Evolutionary conservation across 2,113 vertebrate species (phyloP).

Genomic region (Corythaixoides concolor): DNA sequence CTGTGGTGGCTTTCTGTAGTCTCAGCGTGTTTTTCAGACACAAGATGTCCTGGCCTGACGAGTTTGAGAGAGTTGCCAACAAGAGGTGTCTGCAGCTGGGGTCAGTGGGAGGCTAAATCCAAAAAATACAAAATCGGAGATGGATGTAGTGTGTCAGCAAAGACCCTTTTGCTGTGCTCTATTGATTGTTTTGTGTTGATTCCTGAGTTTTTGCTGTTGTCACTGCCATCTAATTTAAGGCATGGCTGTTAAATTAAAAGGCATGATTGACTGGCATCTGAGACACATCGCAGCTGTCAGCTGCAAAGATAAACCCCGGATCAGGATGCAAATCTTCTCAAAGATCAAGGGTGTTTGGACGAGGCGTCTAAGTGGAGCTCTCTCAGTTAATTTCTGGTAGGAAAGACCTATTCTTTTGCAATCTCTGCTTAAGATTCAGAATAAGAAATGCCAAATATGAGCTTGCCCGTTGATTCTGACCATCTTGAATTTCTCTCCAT

Average conservation of each 20-base stretch:
- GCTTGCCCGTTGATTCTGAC: background rate
- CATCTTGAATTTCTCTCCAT: background rate
- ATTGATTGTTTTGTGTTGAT: background rate
- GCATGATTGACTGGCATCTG: constrained; percentile 32
- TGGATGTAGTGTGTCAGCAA: constrained; percentile 21
- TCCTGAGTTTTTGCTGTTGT: constrained; percentile 35
- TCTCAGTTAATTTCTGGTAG: background rate
- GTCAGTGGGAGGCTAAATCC: background rate
- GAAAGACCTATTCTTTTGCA: background rate
- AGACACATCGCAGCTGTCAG: constrained; percentile 57
- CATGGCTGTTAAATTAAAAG: constrained; percentile 49
- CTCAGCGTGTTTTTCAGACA: background rate
- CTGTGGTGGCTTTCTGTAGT: background rate
- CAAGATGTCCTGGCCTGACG: background rate
- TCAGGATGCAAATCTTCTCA: background rate
- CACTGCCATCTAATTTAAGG: constrained; percentile 30
- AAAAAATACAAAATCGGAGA: background rate
- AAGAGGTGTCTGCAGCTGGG: background rate
- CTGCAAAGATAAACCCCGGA: background rate
- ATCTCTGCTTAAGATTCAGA: constrained; percentile 7
- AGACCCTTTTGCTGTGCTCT: background rate
- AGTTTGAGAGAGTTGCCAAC: background rate
- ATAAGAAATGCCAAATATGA: background rate
- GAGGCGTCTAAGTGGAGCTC: background rate
- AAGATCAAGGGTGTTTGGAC: constrained; percentile 40